These are phyloP conservation scores for Pseudocheirus occidentalis DNA, from an alignment of 2,797 vertebrate species.

Conservation along the genomic window DNA sequence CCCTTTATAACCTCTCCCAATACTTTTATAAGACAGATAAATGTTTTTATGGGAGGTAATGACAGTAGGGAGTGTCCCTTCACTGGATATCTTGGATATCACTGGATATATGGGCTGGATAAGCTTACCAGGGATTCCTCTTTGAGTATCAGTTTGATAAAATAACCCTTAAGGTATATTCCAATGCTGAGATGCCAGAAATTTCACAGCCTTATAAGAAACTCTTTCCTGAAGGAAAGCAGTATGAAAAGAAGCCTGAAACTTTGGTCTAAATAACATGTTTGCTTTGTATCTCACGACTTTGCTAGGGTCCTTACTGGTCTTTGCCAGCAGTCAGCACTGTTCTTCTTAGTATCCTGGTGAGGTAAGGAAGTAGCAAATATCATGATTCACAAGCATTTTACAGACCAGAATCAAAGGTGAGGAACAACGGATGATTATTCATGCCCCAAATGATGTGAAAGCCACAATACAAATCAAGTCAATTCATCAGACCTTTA, in stretches of 20 bases:
- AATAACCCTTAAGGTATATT: background rate
- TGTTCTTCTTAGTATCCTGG: background rate
- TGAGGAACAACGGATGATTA: background rate
- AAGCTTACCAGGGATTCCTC: background rate
- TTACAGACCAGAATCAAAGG: background rate
- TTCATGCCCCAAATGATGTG: background rate
- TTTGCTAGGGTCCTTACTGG: background rate
- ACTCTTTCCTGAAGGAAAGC: background rate
- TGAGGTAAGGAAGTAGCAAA: background rate
- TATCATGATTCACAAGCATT: background rate
- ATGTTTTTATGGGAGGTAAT: background rate
- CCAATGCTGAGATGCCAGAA: background rate
- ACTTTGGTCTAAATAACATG: background rate
- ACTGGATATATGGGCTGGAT: too few relatives aligned
- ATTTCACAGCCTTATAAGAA: background rate
- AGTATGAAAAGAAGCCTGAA: background rate
- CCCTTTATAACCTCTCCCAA: background rate
- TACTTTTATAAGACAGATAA: background rate
- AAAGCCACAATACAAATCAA: background rate
- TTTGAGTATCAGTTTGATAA: background rate
- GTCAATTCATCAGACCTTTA: background rate
- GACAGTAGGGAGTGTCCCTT: background rate
- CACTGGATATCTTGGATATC: background rate
- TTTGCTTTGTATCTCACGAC: background rate
- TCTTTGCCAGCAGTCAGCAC: background rate